A percentile compares a stretch with the other conserved stretches of the same genome.
These are phyloP conservation scores for Hydrocynus forskahlii DNA, from an alignment of 2,797 vertebrate genomes.

Conservation along the genomic window DNA sequence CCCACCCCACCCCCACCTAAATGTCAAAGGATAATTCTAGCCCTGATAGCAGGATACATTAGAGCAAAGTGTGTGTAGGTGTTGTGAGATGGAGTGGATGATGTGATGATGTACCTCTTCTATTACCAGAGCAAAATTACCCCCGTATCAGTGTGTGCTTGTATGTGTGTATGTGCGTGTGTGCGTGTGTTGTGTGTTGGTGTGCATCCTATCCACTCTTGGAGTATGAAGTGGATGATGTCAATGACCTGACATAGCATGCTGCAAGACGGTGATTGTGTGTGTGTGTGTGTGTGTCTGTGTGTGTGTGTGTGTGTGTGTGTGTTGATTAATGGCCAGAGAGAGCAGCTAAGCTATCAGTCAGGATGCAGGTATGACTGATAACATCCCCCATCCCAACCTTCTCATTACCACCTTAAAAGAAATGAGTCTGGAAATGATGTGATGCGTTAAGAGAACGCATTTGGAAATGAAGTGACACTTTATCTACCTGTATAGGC, in stretches of 20 bases:
- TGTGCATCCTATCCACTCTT: slow-evolving; percentile 19
- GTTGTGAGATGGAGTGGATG: slow-evolving; percentile 47
- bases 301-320: slow-evolving; percentile 32
- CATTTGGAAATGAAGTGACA: neutral
- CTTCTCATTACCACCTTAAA: slow-evolving; percentile 32
- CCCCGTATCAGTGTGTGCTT: slow-evolving; percentile 15
- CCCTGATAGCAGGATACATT: slow-evolving; percentile 38
- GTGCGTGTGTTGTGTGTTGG: slow-evolving; percentile 5
- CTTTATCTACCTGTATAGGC: neutral
- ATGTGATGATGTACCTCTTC: slow-evolving; percentile 42
- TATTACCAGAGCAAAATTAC: slow-evolving; percentile 24
- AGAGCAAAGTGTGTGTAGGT: slow-evolving; percentile 37
- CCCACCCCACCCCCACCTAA: neutral
- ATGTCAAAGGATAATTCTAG: slow-evolving; percentile 11
- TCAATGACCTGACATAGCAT: slow-evolving; percentile 36
- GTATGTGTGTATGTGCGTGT: slow-evolving; percentile 8
- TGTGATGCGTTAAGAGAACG: neutral
- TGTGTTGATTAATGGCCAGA: slow-evolving; percentile 46
- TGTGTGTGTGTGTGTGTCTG: slow-evolving; percentile 35
- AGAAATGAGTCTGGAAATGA: neutral
- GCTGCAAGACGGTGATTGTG: neutral
- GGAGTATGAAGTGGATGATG: slow-evolving; percentile 34
- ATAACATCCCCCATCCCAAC: slow-evolving; percentile 41
- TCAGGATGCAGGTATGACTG: slow-evolving; percentile 42
- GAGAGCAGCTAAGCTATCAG: slow-evolving; percentile 36